phyloP scores from a whole-genome alignment of 2,113 vertebrate genomes.

The Apaloderma vittatum region DNA sequence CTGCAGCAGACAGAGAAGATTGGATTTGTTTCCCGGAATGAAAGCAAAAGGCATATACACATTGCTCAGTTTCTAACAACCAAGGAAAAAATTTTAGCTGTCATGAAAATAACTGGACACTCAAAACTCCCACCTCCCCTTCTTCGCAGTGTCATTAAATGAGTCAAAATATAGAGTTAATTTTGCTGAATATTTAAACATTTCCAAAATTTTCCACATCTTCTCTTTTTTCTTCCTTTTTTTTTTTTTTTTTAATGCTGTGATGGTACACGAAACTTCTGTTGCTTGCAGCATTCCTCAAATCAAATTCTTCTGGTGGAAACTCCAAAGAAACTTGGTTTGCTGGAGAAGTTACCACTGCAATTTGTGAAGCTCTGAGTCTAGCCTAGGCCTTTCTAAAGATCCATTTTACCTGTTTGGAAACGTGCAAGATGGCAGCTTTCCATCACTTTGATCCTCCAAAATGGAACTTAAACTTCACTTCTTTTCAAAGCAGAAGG shows the following conservation, averaged over 20 bases:
- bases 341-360: not conserved
- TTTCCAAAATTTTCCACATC: not conserved
- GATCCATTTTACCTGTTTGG: fast-evolving
- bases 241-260: not conserved
- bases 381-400: not conserved
- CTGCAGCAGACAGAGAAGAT: conserved; percentile 15
- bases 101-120: not conserved
- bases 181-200: not conserved
- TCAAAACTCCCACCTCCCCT: not conserved
- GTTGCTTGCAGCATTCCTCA: not conserved
- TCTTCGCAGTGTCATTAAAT: not conserved
- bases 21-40: conserved; percentile 62
- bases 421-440: not conserved
- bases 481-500: not conserved
- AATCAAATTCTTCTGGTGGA: not conserved
- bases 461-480: not conserved
- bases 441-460: not conserved
- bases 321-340: not conserved
- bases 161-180: not conserved
- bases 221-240: not conserved
- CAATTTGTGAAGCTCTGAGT: not conserved
- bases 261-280: not conserved
- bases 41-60: not conserved
- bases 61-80: not conserved
- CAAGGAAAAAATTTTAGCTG: not conserved